Conservation (phyloP, 2,888 invertebrate genomes). For the Tachina grossa region DNA sequence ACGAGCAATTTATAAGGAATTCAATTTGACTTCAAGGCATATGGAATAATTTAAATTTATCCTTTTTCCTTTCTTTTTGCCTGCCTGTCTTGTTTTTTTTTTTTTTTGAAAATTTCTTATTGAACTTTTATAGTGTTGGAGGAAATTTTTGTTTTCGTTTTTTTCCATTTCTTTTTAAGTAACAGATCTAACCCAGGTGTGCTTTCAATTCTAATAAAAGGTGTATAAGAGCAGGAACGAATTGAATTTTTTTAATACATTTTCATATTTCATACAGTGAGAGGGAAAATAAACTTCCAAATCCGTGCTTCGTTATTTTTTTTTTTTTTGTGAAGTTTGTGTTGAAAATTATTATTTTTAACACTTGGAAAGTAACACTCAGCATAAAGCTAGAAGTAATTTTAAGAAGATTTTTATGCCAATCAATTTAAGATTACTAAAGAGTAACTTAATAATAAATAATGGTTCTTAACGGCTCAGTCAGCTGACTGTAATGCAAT, state of each 20-base stretch:
- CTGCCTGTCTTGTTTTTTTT: neutral
- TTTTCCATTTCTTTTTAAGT: constrained; percentile 8
- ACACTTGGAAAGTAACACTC: too few relatives aligned
- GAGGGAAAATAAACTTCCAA: neutral
- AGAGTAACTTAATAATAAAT: too few relatives aligned
- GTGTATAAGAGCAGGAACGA: constrained; percentile 16
- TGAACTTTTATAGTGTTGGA: constrained; percentile 27
- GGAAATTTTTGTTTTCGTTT: constrained; percentile 31
- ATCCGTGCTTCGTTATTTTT: neutral
- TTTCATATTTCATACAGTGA: constrained; percentile 15
- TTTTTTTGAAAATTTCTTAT: constrained; percentile 19
- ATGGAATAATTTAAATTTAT: constrained; percentile 66
- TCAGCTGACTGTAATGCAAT: too few relatives aligned
- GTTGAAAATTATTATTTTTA: neutral
- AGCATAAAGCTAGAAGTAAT: too few relatives aligned
- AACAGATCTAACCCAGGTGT: constrained; percentile 69
- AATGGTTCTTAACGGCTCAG: too few relatives aligned
- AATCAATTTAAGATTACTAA: too few relatives aligned
- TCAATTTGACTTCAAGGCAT: constrained; percentile 67
- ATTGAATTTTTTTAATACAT: constrained; percentile 17
- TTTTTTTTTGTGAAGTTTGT: constrained; percentile 24
- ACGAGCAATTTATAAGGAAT: constrained; percentile 56
- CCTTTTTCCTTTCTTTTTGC: constrained; percentile 19
- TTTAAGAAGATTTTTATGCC: too few relatives aligned
- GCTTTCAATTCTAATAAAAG: constrained; percentile 70